Evolutionary conservation across 2,113 vertebrate species (phyloP).

Genomic region (Chinchilla lanigera): DNA sequence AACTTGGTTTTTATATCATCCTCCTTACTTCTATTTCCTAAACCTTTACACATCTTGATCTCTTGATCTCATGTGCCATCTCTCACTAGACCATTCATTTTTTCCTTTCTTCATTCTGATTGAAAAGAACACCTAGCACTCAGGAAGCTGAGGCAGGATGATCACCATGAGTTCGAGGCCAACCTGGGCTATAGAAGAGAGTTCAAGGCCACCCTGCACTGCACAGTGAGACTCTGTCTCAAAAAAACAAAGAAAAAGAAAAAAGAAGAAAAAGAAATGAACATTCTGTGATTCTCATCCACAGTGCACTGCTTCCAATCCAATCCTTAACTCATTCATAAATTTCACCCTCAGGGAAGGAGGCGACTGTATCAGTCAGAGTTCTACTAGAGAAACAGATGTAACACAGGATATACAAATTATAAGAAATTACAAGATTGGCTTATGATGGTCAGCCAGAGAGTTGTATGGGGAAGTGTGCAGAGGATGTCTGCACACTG

Average conservation of each 20-base stretch:
- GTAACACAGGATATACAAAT: too few relatives aligned
- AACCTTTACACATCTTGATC: not conserved
- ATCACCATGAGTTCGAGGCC: not conserved
- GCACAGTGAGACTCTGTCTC: not conserved
- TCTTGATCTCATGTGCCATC: not conserved
- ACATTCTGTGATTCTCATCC: not conserved
- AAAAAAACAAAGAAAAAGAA: not conserved
- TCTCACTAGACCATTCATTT: not conserved
- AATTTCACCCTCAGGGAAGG: not conserved
- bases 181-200: not conserved
- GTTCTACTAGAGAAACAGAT: too few relatives aligned
- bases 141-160: not conserved
- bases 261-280: not conserved
- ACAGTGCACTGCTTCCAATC: not conserved
- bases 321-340: not conserved
- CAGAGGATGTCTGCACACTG: too few relatives aligned
- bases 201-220: not conserved
- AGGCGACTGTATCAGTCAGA: too few relatives aligned
- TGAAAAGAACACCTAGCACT: not conserved
- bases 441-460: too few relatives aligned
- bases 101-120: not conserved
- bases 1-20: not conserved
- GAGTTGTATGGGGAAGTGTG: too few relatives aligned
- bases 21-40: slow-evolving; percentile 29
- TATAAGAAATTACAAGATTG: too few relatives aligned